A percentile compares a stretch with the other conserved stretches of the same genome.
phyloP scores from a whole-genome alignment of 2,888 invertebrate species.

The Torymus texanus region DNA sequence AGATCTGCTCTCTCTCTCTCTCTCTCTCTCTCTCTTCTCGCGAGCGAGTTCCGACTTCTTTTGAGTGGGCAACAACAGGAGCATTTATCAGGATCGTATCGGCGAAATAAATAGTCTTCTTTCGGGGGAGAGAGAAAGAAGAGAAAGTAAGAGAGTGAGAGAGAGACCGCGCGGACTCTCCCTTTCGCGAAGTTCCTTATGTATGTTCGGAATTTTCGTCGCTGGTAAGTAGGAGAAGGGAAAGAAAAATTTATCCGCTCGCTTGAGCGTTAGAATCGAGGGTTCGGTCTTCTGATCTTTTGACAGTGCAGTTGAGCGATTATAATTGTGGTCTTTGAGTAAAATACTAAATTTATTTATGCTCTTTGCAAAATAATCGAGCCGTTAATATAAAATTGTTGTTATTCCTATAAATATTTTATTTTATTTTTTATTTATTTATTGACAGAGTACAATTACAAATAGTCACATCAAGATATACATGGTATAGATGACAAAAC shows the following conservation, averaged over 20 bases:
- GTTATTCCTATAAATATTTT: too few species aligned
- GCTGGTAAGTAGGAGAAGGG: not conserved
- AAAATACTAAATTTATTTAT: too few species aligned
- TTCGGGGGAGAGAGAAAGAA: slow-evolving; percentile 9
- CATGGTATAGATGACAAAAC: too few species aligned
- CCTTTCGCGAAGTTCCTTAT: not conserved
- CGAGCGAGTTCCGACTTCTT: slow-evolving; percentile 7
- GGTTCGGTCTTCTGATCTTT: slow-evolving; percentile 10
- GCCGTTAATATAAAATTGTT: too few species aligned
- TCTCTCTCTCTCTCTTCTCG: slow-evolving; percentile 17
- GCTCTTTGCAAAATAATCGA: not conserved
- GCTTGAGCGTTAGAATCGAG: not conserved
- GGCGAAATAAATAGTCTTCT: slow-evolving; percentile 63
- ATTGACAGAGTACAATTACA: too few species aligned
- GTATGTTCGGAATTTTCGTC: slow-evolving; percentile 3
- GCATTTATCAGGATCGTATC: slow-evolving; percentile 68
- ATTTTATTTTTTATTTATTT: too few species aligned
- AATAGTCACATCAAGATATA: too few species aligned
- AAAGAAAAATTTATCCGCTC: slow-evolving; percentile 19
- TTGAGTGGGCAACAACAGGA: slow-evolving; percentile 56
- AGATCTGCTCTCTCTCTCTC: slow-evolving; percentile 19
- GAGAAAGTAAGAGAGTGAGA: too few species aligned
- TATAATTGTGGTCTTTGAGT: too few species aligned
- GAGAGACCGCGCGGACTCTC: too few species aligned
- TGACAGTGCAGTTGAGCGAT: too few species aligned